phyloP scores from a whole-genome alignment of 1,140 invertebrate species.

The Tachypleus tridentatus region DNA sequence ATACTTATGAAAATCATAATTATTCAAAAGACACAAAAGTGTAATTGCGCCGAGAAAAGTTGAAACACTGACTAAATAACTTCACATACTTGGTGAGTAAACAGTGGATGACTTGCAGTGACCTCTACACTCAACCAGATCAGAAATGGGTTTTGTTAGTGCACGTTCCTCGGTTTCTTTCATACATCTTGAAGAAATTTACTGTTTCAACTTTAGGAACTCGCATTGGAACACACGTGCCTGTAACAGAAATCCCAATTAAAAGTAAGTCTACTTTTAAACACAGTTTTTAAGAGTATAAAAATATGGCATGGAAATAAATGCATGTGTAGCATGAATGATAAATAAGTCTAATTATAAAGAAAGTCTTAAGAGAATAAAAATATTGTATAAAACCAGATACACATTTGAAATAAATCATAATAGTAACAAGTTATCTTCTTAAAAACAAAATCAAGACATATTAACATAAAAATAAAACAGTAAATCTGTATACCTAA shows the following conservation, averaged over 20 bases:
- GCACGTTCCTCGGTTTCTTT: slow-evolving; percentile 23
- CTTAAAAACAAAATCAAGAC: too few relatives aligned
- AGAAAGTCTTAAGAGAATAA: background rate
- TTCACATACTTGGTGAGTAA: background rate
- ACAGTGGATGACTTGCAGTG: slow-evolving; percentile 21
- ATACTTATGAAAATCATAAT: background rate
- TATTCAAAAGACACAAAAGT: background rate
- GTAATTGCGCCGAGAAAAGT: slow-evolving; percentile 1
- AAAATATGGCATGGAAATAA: too few relatives aligned
- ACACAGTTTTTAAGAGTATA: background rate
- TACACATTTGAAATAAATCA: background rate
- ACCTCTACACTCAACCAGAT: slow-evolving; percentile 26
- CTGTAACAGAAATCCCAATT: slow-evolving; percentile 9
- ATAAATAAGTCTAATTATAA: background rate
- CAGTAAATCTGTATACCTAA: too few relatives aligned
- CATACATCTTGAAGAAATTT: slow-evolving; percentile 21
- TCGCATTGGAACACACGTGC: slow-evolving; percentile 22
- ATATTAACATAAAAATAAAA: too few relatives aligned
- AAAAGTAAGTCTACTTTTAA: background rate
- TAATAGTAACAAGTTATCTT: background rate
- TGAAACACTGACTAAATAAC: slow-evolving; percentile 24
- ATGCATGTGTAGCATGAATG: too few relatives aligned
- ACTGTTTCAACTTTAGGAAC: slow-evolving; percentile 24
- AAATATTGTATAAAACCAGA: background rate
- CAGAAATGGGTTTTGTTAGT: slow-evolving; percentile 23